These are phyloP conservation scores for Epirrhoe alternata DNA, from an alignment of 2,888 invertebrate genomes.

Conservation along the genomic window DNA sequence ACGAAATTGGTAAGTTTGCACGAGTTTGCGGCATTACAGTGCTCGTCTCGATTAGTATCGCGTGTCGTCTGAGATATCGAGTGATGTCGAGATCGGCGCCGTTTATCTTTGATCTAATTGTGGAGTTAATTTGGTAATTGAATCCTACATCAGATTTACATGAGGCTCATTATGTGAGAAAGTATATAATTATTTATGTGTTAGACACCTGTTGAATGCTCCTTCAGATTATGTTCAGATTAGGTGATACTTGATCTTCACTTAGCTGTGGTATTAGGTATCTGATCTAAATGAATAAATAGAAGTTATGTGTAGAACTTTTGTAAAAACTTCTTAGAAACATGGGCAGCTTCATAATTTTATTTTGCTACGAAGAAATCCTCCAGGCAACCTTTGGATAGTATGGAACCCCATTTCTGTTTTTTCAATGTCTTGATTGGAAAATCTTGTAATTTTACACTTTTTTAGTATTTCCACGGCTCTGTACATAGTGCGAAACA, in stretches of 20 bases:
- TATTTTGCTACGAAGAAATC: too few relatives aligned
- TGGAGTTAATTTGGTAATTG: constrained; percentile 39
- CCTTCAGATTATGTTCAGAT: background rate
- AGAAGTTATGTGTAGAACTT: too few relatives aligned
- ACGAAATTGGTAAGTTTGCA: constrained; percentile 69
- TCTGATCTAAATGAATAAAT: background rate
- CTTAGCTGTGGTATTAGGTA: background rate
- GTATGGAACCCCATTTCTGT: too few relatives aligned
- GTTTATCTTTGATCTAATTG: constrained; percentile 37
- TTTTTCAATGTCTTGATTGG: too few relatives aligned
- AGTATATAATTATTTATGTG: constrained; percentile 21
- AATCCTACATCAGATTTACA: constrained; percentile 32
- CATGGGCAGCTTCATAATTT: too few relatives aligned
- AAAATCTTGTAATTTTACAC: too few relatives aligned
- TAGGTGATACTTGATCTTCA: background rate
- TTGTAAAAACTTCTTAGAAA: too few relatives aligned
- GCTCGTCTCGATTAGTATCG: constrained; percentile 40
- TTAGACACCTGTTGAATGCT: constrained; percentile 4
- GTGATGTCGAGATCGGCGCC: constrained; percentile 39
- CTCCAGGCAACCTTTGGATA: too few relatives aligned
- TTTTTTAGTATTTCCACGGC: too few relatives aligned
- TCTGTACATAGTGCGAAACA: too few relatives aligned
- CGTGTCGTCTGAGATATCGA: constrained; percentile 40
- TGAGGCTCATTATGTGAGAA: constrained; percentile 14
- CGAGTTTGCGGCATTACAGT: constrained; percentile 58